Evolutionary conservation across 64 coral and sea anemone genomes (phyloP).

Genomic region (Porites lutea): DNA sequence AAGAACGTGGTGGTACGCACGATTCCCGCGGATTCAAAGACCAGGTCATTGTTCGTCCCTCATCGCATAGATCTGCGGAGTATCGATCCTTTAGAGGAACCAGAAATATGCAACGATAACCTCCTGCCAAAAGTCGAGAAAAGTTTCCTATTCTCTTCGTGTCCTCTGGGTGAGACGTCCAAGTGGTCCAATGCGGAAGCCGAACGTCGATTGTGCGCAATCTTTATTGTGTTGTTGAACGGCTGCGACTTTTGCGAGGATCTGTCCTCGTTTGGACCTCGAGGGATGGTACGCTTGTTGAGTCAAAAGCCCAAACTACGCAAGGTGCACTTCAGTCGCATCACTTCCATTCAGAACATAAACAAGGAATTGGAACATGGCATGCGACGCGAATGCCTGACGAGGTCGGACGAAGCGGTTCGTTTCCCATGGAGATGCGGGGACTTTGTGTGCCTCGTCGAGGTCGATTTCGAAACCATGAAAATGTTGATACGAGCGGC

Average conservation of each 20-base stretch:
- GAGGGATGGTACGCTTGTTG: neutral
- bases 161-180: neutral
- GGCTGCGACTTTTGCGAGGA: neutral
- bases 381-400: neutral
- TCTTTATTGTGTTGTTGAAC: neutral
- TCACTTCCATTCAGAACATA: neutral
- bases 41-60: neutral
- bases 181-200: neutral
- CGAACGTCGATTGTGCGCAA: neutral
- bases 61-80: neutral
- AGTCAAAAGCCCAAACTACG: neutral
- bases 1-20: neutral
- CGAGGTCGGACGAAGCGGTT: neutral
- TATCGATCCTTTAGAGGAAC: neutral
- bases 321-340: neutral
- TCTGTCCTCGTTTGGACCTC: neutral
- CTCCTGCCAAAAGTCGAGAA: neutral
- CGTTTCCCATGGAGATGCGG: slow-evolving; percentile 14
- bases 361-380: neutral
- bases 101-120: neutral
- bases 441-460: neutral
- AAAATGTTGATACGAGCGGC: neutral
- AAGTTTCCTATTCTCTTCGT: neutral
- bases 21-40: too few relatives aligned
- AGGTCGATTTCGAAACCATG: neutral